Percentiles rank a stretch among this genome's conserved stretches.
Evolutionary conservation across 1,140 invertebrate genomes (phyloP).

Genomic region (Drosophila subpulchrella): DNA sequence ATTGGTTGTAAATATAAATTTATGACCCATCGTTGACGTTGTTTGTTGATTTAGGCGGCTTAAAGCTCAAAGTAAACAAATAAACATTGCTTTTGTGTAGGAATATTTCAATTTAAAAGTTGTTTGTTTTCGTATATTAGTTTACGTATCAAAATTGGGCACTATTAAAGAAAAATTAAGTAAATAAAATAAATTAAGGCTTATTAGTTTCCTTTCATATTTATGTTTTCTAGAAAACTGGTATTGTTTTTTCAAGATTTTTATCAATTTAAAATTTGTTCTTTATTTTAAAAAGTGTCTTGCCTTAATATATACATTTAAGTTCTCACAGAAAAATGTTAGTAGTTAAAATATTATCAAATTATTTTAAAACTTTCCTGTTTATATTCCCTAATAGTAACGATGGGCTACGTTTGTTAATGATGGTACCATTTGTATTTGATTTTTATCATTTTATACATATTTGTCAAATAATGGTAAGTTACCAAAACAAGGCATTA

Average conservation of each 20-base stretch:
- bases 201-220: too few species aligned
- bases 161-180: background rate
- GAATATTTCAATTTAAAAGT: background rate
- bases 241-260: too few species aligned
- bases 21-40: background rate
- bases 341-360: too few species aligned
- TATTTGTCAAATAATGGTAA: background rate
- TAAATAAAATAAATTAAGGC: too few species aligned
- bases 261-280: too few species aligned
- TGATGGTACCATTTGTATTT: background rate
- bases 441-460: background rate
- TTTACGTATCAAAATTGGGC: background rate
- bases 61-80: background rate
- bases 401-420: too few species aligned
- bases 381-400: background rate
- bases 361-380: too few species aligned
- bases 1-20: background rate
- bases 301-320: too few species aligned
- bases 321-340: too few species aligned
- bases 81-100: too few species aligned
- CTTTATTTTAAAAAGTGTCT: too few species aligned
- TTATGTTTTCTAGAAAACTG: too few species aligned
- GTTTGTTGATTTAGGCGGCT: background rate
- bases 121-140: background rate
- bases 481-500: constrained; percentile 4